A percentile compares a stretch with the other conserved stretches of the same genome.
phyloP scores from a whole-genome alignment of 2,113 vertebrate genomes.

The Semnornis frantzii region DNA sequence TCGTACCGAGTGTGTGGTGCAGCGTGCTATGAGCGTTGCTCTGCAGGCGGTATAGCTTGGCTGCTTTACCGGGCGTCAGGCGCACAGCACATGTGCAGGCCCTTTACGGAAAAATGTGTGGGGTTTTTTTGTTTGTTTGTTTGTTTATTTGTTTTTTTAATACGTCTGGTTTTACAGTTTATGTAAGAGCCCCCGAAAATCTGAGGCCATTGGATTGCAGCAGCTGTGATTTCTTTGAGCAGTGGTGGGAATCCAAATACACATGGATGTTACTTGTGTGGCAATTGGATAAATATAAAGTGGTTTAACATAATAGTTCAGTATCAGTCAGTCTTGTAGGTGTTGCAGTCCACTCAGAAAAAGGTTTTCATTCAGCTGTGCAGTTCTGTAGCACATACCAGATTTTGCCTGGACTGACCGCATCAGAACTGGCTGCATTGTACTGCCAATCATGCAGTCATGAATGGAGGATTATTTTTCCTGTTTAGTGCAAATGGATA shows the following conservation, averaged over 20 bases:
- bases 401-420: fast-evolving
- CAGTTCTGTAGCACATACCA: not conserved
- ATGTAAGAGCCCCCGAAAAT: fast-evolving
- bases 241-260: fast-evolving
- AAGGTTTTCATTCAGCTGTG: not conserved
- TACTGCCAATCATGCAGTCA: fast-evolving
- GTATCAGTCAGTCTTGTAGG: not conserved
- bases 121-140: fast-evolving
- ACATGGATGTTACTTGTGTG: not conserved
- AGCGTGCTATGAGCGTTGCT: fast-evolving
- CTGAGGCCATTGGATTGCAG: not conserved
- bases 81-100: fast-evolving
- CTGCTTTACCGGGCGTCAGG: fast-evolving
- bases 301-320: not conserved
- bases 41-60: fast-evolving
- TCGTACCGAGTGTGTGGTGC: fast-evolving
- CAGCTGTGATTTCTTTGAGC: not conserved
- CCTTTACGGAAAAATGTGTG: fast-evolving
- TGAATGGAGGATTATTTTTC: fast-evolving
- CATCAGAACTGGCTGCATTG: fast-evolving
- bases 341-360: not conserved
- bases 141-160: too few relatives aligned
- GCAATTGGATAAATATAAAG: not conserved
- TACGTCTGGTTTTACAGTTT: fast-evolving
- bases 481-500: not conserved